Conservation (phyloP, 2,888 invertebrate species). For the Prosopocoilus inquinatus region DNA sequence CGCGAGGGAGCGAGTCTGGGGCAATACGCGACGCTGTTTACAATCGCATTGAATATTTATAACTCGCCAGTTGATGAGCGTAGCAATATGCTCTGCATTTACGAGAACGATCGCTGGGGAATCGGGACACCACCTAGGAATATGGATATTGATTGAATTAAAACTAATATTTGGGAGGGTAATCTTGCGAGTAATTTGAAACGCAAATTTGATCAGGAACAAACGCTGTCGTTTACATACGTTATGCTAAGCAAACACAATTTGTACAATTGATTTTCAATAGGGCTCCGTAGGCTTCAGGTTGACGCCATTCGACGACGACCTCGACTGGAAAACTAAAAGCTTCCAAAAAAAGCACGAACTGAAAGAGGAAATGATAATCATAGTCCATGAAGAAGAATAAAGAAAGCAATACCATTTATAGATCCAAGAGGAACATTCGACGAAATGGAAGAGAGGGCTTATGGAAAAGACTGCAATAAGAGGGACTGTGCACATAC, state of each 20-base stretch:
- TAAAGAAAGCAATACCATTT: no score
- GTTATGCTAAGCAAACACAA: constrained; percentile 22
- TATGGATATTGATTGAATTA: constrained; percentile 50
- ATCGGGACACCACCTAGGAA: constrained; percentile 30
- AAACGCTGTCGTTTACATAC: constrained; percentile 36
- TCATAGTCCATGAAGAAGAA: no score
- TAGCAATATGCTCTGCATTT: constrained; percentile 52
- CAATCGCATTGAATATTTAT: constrained; percentile 54
- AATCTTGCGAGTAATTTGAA: constrained; percentile 51
- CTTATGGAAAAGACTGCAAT: no score
- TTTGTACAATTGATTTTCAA: background rate
- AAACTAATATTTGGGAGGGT: constrained; percentile 52
- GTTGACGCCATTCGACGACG: background rate
- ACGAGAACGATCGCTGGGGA: constrained; percentile 45
- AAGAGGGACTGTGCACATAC: no score
- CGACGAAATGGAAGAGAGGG: no score
- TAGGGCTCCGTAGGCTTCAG: background rate
- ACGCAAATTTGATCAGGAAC: constrained; percentile 48
- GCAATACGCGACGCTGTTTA: constrained; percentile 44
- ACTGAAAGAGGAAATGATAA: no score
- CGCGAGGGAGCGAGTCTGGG: constrained; percentile 14
- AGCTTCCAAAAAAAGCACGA: no score
- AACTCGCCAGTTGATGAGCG: constrained; percentile 54
- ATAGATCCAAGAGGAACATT: no score
- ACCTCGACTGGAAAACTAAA: background rate